These are phyloP conservation scores for Aspidiotus rigidus DNA, from an alignment of 2,888 invertebrate genomes.

Conservation along the genomic window DNA sequence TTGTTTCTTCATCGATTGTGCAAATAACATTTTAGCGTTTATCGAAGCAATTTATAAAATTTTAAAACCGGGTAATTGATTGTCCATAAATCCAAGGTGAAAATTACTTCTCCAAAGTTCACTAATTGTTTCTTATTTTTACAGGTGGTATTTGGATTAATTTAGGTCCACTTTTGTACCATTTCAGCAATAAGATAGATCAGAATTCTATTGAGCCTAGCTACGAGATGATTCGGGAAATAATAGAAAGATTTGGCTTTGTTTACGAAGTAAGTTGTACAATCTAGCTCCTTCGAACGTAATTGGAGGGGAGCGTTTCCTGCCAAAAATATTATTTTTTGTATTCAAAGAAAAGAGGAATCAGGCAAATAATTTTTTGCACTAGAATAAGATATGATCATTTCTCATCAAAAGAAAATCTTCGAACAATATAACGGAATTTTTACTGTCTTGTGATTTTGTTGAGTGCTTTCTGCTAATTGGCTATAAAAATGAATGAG, in stretches of 20 bases:
- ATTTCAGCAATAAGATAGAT: constrained; percentile 71
- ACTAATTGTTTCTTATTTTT: background rate
- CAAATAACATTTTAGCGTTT: constrained; percentile 89
- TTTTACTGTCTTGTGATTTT: too few relatives aligned
- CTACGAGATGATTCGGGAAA: constrained; percentile 68
- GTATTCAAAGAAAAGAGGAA: background rate
- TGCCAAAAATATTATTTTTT: too few relatives aligned
- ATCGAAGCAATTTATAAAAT: constrained; percentile 85
- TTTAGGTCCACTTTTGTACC: constrained; percentile 84
- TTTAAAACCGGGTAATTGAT: constrained; percentile 61
- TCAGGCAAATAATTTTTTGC: too few relatives aligned
- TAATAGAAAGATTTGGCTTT: constrained; percentile 75
- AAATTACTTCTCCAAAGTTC: too few relatives aligned
- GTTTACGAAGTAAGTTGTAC: constrained; percentile 54
- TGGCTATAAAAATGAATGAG: too few relatives aligned
- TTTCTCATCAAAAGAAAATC: too few relatives aligned
- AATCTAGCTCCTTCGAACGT: too few relatives aligned
- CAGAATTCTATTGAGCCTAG: constrained; percentile 90
- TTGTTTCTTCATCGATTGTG: constrained; percentile 98
- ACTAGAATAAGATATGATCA: too few relatives aligned
- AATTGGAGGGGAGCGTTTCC: too few relatives aligned
- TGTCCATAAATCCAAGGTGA: too few relatives aligned
- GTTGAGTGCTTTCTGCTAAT: too few relatives aligned
- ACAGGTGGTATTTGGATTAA: constrained; percentile 76
- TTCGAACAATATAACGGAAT: too few relatives aligned